Base-by-base conservation (phyloP, 2,888 invertebrate species). In the Pandemis heparana region DNA sequence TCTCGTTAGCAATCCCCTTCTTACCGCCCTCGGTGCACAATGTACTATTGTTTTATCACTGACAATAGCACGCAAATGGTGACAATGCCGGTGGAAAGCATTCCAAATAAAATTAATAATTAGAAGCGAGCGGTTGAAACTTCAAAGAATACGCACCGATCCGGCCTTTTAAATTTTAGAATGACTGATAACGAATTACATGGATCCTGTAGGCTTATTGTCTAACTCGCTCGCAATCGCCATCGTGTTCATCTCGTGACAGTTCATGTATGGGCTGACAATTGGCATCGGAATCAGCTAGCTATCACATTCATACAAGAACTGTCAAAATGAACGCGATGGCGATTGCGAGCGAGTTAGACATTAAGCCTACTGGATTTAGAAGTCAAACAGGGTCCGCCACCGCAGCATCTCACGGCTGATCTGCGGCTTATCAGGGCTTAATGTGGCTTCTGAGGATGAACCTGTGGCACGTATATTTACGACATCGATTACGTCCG, bases 391-490 rank as follows among this genome's bases (percentile, higher is more conserved):
- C 81, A 87, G 12, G 38, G 38, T 60, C 60, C 60, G 32, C 14
- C 59, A 7, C 18, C 53, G 64, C 46, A 67, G 48, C 18, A 61
- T 59, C n/a, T 7, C 68, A 12, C 43, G 56, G 23, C 56, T 56
- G 56, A 77, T 84, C 80, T 83, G 73, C 70, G 76, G 84, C 87
- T 92, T 92, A 92, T 91, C 91, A 85, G 79, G 83, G 87, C 85
- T 89, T 88, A 87, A 76, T 74, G 81, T 79, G 78, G 80, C 83
- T 81, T 81, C 80, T 81, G 78, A 82, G 80, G 87, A 87, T 90
- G 87, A 92, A 91, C 90, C 86, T 80, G 82, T 92, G 89, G 88
- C 90, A 90, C 82, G 76, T 80, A 86, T 89, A 90, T 92, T 93
- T 91, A 92, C 84, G 89, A 87, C 87, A 84, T 83, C 81, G 85